These are phyloP conservation scores for Orthosia gracilis DNA, from an alignment of 2,888 invertebrate species.

Conservation along the genomic window DNA sequence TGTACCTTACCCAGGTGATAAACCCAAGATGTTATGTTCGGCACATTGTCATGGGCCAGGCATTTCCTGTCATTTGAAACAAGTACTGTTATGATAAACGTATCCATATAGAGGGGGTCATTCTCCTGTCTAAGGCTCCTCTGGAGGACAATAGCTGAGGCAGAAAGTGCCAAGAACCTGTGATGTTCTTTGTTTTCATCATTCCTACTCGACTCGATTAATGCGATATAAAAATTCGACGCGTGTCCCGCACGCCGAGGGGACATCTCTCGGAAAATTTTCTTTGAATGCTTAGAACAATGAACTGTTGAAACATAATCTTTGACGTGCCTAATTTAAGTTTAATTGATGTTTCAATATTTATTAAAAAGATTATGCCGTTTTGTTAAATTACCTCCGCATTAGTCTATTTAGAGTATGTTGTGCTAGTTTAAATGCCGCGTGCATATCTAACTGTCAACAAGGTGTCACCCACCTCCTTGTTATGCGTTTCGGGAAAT, in stretches of 20 bases:
- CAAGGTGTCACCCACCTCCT: constrained; percentile 71
- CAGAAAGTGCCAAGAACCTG: constrained; percentile 83
- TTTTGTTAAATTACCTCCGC: constrained; percentile 26
- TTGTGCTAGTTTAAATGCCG: constrained; percentile 59
- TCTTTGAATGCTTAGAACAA: constrained; percentile 82
- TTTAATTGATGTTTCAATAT: constrained; percentile 56
- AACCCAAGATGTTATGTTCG: constrained; percentile 64
- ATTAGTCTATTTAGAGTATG: constrained; percentile 29
- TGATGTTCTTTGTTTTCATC: constrained; percentile 84
- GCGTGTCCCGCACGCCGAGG: constrained; percentile 76
- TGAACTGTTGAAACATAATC: constrained; percentile 78
- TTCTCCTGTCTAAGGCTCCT: constrained; percentile 80
- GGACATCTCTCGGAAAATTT: constrained; percentile 87
- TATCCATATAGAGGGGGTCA: constrained; percentile 84
- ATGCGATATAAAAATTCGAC: constrained; percentile 88
- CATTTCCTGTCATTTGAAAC: constrained; percentile 82
- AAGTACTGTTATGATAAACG: constrained; percentile 83
- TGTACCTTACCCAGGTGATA: constrained; percentile 74
- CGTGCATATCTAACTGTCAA: constrained; percentile 74
- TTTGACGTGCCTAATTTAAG: constrained; percentile 51
- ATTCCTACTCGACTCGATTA: constrained; percentile 78
- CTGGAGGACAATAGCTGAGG: constrained; percentile 83
- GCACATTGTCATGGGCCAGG: constrained; percentile 75
- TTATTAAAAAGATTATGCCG: constrained; percentile 37
- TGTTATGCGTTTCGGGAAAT: constrained; percentile 75